phyloP scores from a whole-genome alignment of 2,888 invertebrate species.

The Plusia festucae region DNA sequence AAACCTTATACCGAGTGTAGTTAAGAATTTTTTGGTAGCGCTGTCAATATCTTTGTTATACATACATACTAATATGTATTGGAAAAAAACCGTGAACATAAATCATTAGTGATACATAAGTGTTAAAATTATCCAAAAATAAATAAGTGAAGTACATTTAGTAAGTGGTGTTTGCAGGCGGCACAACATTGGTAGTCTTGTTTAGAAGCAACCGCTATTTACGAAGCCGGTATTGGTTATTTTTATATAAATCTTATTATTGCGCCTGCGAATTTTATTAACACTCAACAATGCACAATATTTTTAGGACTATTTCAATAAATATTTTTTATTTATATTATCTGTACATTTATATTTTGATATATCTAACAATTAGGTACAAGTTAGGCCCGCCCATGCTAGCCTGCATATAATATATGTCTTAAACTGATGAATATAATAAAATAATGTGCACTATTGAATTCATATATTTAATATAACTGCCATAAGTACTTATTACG shows the following conservation, averaged over 20 bases:
- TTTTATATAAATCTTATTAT: constrained; percentile 34
- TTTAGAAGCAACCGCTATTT: constrained; percentile 37
- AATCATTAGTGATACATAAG: constrained; percentile 27
- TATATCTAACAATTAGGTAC: background rate
- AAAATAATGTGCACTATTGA: constrained; percentile 39
- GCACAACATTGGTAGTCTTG: constrained; percentile 14
- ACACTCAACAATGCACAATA: constrained; percentile 35
- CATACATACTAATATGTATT: constrained; percentile 51
- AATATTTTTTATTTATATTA: constrained; percentile 13
- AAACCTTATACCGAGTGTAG: constrained; percentile 61
- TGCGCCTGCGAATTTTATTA: constrained; percentile 33
- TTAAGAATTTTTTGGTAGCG: constrained; percentile 68
- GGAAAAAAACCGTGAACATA: constrained; percentile 24
- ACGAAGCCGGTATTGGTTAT: constrained; percentile 45
- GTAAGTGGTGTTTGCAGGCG: constrained; percentile 21
- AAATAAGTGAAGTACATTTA: constrained; percentile 22
- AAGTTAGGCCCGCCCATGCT: background rate
- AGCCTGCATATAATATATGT: background rate
- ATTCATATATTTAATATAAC: constrained; percentile 41
- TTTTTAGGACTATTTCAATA: constrained; percentile 12
- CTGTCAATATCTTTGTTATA: constrained; percentile 61
- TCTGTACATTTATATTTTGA: constrained; percentile 19
- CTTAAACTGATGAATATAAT: background rate
- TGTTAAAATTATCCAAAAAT: constrained; percentile 20
- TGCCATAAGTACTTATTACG: constrained; percentile 54